Evolutionary conservation across 92 coral and sea anemone genomes (phyloP), one percentile per base, ranked within the genome.

Genomic region (Blastomussa wellsi): DNA sequence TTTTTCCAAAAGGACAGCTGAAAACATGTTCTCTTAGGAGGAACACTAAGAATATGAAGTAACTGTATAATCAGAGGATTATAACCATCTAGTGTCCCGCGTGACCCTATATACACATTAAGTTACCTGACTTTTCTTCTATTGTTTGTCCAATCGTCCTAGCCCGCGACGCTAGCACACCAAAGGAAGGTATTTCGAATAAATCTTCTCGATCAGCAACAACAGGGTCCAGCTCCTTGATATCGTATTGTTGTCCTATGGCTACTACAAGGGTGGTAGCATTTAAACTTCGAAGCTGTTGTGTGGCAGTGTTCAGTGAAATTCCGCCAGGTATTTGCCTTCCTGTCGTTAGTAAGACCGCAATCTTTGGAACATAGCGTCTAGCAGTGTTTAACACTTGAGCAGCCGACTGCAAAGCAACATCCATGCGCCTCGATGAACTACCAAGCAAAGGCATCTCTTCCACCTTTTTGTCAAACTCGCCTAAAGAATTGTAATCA

Each of bases 251-350:
- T 39, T 74, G 59, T 31, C 96, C 96, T 53, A 93, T 74, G n/a
- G 93, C 89, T 51, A 93, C 86, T 11, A 90, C 89, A 68, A 90
- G 84, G 16, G 82, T 86, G 62, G 83, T 52, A 7, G 88, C 92
- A 62, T 91, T 88, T 20, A 85, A 62, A 49, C 74, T 86, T 48
- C 86, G 89, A 42, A 93, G 87, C 66, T 77, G 71, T 53, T 79
- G 82, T 35, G 87, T 44, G 26, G 92, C 92, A 4, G 65, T 47
- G 33, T 64, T 26, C 17, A 90, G 52, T 42, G 91, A 79, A 20
- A 20, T 51, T 5, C 84, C 84, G 48, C 84, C 65, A 29, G 94
- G 77, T 32, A 79, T 76, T 53, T 85, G 89, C 24, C 86, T 76
- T 44, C 89, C 89, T 17, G 86, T 79, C 17, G 78, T 85, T 68